Evolutionary conservation across 2,888 invertebrate species (phyloP), one percentile per base, ranked within the genome.

Genomic region (Desoria tigrina): DNA sequence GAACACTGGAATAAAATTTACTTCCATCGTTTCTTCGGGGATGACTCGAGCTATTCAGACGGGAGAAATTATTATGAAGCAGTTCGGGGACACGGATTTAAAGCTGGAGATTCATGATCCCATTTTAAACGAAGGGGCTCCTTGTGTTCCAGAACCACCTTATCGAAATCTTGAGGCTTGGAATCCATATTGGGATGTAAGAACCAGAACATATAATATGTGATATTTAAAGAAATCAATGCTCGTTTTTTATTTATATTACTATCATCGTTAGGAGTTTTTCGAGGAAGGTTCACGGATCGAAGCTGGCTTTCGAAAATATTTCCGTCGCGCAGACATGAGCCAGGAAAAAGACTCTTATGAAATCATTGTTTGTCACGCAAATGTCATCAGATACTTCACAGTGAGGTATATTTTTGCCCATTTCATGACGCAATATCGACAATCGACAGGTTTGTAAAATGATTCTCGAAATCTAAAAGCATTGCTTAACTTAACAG

Each of bases 21-120:
- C 90, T 42, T 80, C 84, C 24, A 45, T 45, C 16, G 45, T 45
- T 4, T 45, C 45, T 6, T 45, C 45, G 0, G 94, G 94, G 0
- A 94, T 98, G 95, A 87, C 89, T 0, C 83, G 98, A 70, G 98
- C 98, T 0, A 88, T 88, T 74, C 94, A 99, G 81, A 99, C 98
- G 0, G 91, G 92, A 0, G 82, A 85, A 16, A 87, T 96, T 39
- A 94, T 98, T 70, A 84, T 87, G 32, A 84, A 87, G 76, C 84
- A 85, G 77, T 82, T 97, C 53, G 26, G 3, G 21, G 27, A 28
- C 1, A 53, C 49, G 16, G 37, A 51, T 23, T 24, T 74, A 4
- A 42, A 62, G 37, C 24, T 64, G 7, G 80, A 81, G 56, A 79
- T 86, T 56, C 84, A 87, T 74, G 90, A 90, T 78, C 84, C 87